A percentile compares a stretch with the other conserved stretches of the same genome.
Evolutionary conservation across 2,113 vertebrate species (phyloP).

Genomic region (Perccottus glenii): DNA sequence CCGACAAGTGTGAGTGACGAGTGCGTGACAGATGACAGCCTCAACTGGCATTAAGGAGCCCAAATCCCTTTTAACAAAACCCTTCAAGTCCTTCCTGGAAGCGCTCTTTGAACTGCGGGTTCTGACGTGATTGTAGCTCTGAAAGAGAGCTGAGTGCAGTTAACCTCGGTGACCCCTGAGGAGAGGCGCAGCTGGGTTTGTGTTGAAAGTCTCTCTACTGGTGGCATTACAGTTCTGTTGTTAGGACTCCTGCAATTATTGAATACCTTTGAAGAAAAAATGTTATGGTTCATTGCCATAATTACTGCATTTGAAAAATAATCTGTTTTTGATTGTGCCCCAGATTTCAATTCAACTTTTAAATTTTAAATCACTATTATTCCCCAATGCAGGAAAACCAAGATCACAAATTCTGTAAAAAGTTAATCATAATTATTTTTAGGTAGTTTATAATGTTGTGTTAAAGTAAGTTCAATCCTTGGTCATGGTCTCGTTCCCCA

Average conservation of each 20-base stretch:
- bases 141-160: slow-evolving; percentile 9
- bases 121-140: slow-evolving; percentile 23
- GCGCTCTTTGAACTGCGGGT: slow-evolving; percentile 47
- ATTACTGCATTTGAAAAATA: no score
- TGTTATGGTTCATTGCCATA: not conserved
- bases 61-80: slow-evolving; percentile 3
- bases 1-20: slow-evolving; percentile 28
- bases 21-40: slow-evolving; percentile 50
- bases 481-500: no score
- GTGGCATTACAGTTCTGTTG: slow-evolving; percentile 18
- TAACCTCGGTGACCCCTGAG: slow-evolving; percentile 42
- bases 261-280: no score
- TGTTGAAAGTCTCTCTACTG: slow-evolving; percentile 21
- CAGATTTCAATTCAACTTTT: no score
- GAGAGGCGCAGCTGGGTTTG: slow-evolving; percentile 40
- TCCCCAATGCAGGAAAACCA: no score
- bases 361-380: no score
- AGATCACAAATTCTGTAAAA: no score
- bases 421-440: no score
- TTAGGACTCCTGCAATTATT: not conserved
- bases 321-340: no score
- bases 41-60: slow-evolving; percentile 21
- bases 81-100: slow-evolving; percentile 11
- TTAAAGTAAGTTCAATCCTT: no score
- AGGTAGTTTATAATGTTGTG: no score